These are phyloP conservation scores for Maniola hyperantus DNA, from an alignment of 2,888 invertebrate species.

Conservation along the genomic window DNA sequence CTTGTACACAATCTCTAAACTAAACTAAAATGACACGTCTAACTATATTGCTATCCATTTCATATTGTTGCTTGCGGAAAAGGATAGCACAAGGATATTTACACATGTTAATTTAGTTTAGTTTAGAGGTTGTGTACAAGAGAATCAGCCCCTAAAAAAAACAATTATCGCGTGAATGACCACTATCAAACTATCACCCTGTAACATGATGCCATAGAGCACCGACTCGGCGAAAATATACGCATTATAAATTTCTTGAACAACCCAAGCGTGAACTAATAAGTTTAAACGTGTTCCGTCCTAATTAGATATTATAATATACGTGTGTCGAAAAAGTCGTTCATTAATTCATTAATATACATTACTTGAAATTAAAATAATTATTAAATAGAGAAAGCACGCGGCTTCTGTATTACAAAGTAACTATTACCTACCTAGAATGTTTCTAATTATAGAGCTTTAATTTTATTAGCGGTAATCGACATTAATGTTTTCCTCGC, in stretches of 20 bases:
- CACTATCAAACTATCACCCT: neutral
- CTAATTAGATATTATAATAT: constrained; percentile 38
- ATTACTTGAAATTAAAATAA: constrained; percentile 3
- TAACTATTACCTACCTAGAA: neutral
- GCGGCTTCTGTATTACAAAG: constrained; percentile 1
- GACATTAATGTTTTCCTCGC: neutral
- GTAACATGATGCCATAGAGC: constrained; percentile 26
- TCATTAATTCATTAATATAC: constrained; percentile 22
- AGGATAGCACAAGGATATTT: too few relatives aligned
- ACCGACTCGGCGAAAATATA: constrained; percentile 23
- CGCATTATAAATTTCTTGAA: constrained; percentile 34
- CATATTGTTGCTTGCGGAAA: too few relatives aligned
- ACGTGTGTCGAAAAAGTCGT: constrained; percentile 23
- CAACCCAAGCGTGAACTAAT: constrained; percentile 37
- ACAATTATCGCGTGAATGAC: neutral
- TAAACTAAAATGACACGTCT: too few relatives aligned
- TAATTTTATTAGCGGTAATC: neutral
- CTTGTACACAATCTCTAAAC: too few relatives aligned
- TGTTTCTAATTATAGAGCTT: neutral
- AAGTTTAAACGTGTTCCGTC: constrained; percentile 37
- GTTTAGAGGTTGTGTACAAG: too few relatives aligned
- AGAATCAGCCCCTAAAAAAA: too few relatives aligned
- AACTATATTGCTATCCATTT: too few relatives aligned
- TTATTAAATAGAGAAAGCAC: neutral
- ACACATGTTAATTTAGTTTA: too few relatives aligned